Evolutionary conservation across 2,888 invertebrate species (phyloP).

Genomic region (Eristalinus sepulchralis): DNA sequence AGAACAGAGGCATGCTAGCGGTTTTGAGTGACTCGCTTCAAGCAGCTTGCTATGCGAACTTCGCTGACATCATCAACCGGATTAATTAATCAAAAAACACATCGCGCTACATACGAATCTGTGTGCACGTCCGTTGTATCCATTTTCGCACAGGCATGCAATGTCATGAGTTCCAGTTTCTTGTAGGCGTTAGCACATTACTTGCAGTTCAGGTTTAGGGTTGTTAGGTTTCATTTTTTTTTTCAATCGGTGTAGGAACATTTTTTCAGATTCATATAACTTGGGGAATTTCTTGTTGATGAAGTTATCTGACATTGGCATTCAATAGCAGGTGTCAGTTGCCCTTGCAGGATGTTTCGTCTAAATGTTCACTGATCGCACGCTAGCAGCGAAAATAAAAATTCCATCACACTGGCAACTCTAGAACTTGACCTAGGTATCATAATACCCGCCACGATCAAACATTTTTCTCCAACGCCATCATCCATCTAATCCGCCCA

Average conservation of each 20-base stretch:
- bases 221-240: neutral
- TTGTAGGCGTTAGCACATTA: conserved; percentile 11
- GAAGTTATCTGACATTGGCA: no score
- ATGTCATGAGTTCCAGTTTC: neutral
- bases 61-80: conserved; percentile 12
- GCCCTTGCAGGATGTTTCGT: no score
- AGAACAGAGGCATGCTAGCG: neutral
- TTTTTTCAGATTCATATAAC: no score
- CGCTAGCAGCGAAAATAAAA: no score
- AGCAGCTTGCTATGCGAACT: neutral
- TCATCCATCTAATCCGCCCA: conserved; percentile 38
- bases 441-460: neutral
- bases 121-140: neutral
- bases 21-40: neutral
- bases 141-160: neutral
- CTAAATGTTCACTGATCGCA: no score
- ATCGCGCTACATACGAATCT: neutral
- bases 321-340: no score
- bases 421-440: conserved; percentile 56
- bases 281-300: no score
- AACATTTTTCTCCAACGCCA: conserved; percentile 20
- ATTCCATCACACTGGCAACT: conserved; percentile 15
- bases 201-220: neutral
- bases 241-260: no score
- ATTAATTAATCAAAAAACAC: neutral